These are phyloP conservation scores for Charadrius vociferus DNA, from an alignment of 2,113 vertebrate species.

Conservation along the genomic window DNA sequence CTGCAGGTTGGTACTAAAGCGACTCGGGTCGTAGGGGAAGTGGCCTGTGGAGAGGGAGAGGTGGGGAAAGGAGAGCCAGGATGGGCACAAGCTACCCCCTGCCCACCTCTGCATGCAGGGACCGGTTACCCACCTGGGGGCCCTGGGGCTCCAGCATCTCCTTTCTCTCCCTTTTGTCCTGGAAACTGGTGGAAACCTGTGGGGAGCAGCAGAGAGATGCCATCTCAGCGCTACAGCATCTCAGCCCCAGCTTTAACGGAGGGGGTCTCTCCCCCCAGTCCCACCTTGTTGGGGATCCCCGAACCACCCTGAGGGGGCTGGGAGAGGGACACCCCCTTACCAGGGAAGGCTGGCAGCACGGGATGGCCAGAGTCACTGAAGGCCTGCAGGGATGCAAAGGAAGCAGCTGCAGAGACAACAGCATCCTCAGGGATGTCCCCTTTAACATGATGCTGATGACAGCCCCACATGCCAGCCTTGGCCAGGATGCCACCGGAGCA, in stretches of 20 bases:
- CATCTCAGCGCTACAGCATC: not conserved
- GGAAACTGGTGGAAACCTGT: slow-evolving; percentile 67
- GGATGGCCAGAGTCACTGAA: slow-evolving; percentile 60
- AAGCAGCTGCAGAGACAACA: not conserved
- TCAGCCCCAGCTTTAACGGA: not conserved
- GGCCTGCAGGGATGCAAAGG: slow-evolving; percentile 24
- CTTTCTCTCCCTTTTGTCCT: slow-evolving; percentile 85
- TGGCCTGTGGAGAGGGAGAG: slow-evolving; percentile 34
- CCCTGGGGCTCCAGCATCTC: slow-evolving; percentile 69
- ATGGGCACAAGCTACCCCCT: fast-evolving
- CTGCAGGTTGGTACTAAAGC: not conserved
- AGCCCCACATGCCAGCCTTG: not conserved
- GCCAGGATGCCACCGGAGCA: not conserved
- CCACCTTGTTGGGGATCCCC: not conserved
- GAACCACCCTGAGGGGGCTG: not conserved
- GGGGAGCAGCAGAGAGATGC: not conserved
- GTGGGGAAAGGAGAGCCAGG: not conserved
- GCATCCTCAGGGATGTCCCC: not conserved
- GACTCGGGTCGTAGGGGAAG: slow-evolving; percentile 51
- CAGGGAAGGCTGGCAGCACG: slow-evolving; percentile 22
- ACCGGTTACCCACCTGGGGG: slow-evolving; percentile 72
- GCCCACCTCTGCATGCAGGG: fast-evolving
- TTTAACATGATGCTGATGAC: not conserved
- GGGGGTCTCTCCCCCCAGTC: no score
- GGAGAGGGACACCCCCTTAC: slow-evolving; percentile 27